phyloP scores from a whole-genome alignment of 1,140 invertebrate species.

The Caerostris darwini region DNA sequence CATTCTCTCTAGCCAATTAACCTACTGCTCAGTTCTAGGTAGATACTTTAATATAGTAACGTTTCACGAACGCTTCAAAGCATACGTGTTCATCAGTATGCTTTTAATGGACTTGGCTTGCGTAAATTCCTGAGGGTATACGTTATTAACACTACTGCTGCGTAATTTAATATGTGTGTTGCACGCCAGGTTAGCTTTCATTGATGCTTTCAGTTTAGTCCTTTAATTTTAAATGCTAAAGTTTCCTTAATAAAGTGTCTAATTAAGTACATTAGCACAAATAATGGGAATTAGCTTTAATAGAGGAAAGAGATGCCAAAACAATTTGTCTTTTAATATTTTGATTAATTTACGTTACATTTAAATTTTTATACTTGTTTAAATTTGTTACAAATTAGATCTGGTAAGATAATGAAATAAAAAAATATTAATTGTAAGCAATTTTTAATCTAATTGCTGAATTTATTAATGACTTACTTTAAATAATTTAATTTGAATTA shows the following conservation, averaged over 20 bases:
- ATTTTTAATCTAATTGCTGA: no score
- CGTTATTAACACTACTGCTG: not conserved
- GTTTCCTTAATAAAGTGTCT: not conserved
- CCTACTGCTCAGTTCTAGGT: not conserved
- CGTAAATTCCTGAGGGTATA: not conserved
- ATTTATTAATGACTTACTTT: no score
- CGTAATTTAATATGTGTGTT: not conserved
- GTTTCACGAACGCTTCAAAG: not conserved
- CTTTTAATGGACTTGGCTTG: not conserved
- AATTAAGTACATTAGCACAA: not conserved
- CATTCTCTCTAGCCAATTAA: not conserved
- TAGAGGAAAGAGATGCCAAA: no score
- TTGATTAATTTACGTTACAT: no score
- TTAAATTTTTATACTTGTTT: no score
- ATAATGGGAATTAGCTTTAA: no score
- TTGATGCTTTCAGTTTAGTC: not conserved
- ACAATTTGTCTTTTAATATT: no score
- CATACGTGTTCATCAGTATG: not conserved
- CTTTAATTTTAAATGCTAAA: not conserved
- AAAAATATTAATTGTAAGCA: no score
- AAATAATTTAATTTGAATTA: no score
- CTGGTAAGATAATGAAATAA: no score
- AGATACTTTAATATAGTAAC: not conserved
- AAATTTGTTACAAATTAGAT: no score
- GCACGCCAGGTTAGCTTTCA: not conserved